Conservation (phyloP, 2,888 invertebrate species). For the Rugalucina vietnamica region DNA sequence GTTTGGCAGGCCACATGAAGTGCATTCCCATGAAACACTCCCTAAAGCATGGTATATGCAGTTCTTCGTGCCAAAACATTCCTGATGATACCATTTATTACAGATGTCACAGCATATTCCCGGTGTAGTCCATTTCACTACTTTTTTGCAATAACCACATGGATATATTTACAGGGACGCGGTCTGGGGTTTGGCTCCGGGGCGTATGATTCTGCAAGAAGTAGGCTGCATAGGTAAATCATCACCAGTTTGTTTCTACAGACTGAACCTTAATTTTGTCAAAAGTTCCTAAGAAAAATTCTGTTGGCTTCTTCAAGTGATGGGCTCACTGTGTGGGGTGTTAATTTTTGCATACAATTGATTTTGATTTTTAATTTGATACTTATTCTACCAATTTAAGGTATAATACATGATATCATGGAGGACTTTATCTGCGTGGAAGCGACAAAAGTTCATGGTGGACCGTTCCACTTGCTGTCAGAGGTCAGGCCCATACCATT, state of each 20-base stretch:
- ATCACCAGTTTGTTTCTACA: slow-evolving; percentile 11
- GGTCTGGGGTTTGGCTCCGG: slow-evolving; percentile 38
- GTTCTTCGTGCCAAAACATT: slow-evolving; percentile 28
- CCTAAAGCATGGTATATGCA: neutral
- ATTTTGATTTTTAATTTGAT: too few species aligned
- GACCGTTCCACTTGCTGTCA: too few species aligned
- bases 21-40: slow-evolving; percentile 27
- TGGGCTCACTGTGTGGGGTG: too few species aligned
- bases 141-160: slow-evolving; percentile 15
- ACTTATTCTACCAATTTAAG: too few species aligned
- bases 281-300: too few species aligned
- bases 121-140: slow-evolving; percentile 15
- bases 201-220: slow-evolving; percentile 32
- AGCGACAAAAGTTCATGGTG: too few species aligned
- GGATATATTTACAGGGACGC: slow-evolving; percentile 25
- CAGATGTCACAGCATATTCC: slow-evolving; percentile 27
- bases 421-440: too few species aligned
- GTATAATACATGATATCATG: too few species aligned
- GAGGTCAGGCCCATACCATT: too few species aligned
- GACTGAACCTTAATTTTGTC: too few species aligned
- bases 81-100: slow-evolving; percentile 26
- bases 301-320: too few species aligned
- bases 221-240: slow-evolving; percentile 28
- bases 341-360: too few species aligned
- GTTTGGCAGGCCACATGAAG: slow-evolving; percentile 13